Evolutionary conservation across 2,113 vertebrate species (phyloP).

Genomic region (Carlito syrichta): DNA sequence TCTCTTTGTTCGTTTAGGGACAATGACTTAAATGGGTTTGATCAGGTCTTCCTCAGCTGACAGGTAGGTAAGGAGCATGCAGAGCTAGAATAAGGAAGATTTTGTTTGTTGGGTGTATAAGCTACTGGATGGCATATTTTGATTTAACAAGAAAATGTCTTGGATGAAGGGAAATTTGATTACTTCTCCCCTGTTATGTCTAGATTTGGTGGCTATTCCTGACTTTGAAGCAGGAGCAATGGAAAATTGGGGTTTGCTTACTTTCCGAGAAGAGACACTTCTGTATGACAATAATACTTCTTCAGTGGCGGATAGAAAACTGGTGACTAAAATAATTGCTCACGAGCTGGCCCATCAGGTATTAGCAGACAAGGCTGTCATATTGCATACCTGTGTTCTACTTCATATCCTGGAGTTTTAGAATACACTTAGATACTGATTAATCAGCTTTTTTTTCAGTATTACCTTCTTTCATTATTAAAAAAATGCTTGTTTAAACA

Average conservation of each 20-base stretch:
- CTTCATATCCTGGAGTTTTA: constrained; percentile 5
- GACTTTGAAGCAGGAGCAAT: constrained; percentile 95
- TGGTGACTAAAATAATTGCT: constrained; percentile 91
- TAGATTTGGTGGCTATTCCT: constrained; percentile 96
- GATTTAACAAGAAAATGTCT: background rate
- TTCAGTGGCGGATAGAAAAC: constrained; percentile 89
- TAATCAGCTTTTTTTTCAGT: background rate
- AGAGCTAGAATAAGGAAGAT: background rate
- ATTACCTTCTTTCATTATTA: constrained; percentile 5
- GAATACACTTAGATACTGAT: background rate
- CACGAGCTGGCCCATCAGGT: constrained; percentile 98
- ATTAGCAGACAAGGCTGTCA: background rate
- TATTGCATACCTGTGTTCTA: background rate
- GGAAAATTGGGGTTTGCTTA: constrained; percentile 98
- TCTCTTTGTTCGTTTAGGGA: background rate
- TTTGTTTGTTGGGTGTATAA: background rate
- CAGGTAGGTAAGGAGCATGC: background rate
- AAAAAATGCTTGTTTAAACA: constrained; percentile 16
- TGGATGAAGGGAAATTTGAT: background rate
- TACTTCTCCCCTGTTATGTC: constrained; percentile 29
- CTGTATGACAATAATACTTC: constrained; percentile 86
- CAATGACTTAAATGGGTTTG: background rate
- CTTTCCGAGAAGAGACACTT: constrained; percentile 91
- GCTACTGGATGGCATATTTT: background rate
- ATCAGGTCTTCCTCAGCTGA: background rate